Percentiles rank a stretch among this genome's conserved stretches.
Evolutionary conservation across 2,113 vertebrate genomes (phyloP).

Genomic region (Daphoenositta chrysoptera): DNA sequence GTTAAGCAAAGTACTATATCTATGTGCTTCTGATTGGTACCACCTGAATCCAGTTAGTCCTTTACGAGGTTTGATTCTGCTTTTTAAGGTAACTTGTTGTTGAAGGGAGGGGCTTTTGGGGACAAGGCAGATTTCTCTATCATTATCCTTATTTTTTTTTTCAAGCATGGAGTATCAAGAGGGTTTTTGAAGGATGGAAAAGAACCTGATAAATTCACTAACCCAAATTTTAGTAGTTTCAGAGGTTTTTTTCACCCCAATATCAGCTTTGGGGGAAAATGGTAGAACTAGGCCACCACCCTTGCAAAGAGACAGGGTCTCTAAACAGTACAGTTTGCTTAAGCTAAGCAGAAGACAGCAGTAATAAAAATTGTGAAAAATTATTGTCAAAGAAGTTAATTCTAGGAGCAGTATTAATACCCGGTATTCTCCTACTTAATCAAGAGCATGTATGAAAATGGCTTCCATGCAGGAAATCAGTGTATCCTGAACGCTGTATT

Average conservation of each 20-base stretch:
- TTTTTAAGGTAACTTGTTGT: not conserved
- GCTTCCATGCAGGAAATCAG: not conserved
- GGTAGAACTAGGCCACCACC: no score
- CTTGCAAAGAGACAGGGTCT: not conserved
- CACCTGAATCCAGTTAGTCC: not conserved
- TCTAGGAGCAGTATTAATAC: not conserved
- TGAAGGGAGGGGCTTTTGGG: not conserved
- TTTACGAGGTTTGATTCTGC: not conserved
- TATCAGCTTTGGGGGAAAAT: not conserved
- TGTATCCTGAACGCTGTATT: not conserved
- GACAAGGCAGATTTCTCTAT: not conserved
- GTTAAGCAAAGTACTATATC: not conserved
- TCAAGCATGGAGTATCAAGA: not conserved
- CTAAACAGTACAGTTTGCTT: not conserved
- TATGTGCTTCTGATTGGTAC: not conserved
- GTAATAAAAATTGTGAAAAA: not conserved
- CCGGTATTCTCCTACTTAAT: not conserved
- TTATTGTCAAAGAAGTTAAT: not conserved
- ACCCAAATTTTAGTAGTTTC: not conserved
- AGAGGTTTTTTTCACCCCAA: not conserved
- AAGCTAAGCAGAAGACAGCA: rapidly evolving
- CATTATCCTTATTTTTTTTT: not conserved
- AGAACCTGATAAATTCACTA: not conserved
- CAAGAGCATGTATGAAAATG: not conserved
- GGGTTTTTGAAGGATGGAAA: not conserved